Evolutionary conservation across 2,113 vertebrate species (phyloP), one percentile per base, ranked within the genome.

Genomic region (Lepus europaeus): DNA sequence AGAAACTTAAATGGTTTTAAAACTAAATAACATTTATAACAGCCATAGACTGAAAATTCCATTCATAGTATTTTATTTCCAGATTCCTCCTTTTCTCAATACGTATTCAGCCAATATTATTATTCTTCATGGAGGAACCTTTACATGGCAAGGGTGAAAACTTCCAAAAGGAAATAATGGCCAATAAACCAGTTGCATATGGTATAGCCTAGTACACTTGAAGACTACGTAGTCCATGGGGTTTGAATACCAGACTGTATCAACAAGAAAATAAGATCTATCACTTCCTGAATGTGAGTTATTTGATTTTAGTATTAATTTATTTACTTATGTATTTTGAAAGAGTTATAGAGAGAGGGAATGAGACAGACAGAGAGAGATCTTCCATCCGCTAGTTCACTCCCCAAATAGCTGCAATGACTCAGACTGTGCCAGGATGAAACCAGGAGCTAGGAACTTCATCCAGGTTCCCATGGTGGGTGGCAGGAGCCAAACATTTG

Each of bases 271-370:
- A 64, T 39, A 86, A 76, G 25, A 94, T 80, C 78, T 51, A 83
- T 87, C 56, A 86, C 77, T 97, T 97, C 92, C 90, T 93, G 70
- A 25, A 70, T 51, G 45, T 61, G n/a, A 95, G 19, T 63, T 85
- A 16, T 59, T 59, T 59, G 56, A 0, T 59, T 59, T 59, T 19
- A 59, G 6, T 14, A 59, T 59, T 59, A 17, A 16, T 16, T 59
- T 59, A 14, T 59, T 59, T 59, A 19, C 19, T 59, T 59, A 59
- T 4, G 56, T 59, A 16, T 19, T 59, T 59, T 59, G 56, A 59
- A 59, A 59, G 56, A 59, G 56, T 59, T 3, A 17, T 11, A 59
- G 4, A 59, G 56, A 59, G 56, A 59, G 56, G 19, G 56, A 19
- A 59, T 16, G 56, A 59, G 10, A 59, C 56, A 59, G 14, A 59